phyloP scores from a whole-genome alignment of 2,888 invertebrate species.

The Gortyna flavago region DNA sequence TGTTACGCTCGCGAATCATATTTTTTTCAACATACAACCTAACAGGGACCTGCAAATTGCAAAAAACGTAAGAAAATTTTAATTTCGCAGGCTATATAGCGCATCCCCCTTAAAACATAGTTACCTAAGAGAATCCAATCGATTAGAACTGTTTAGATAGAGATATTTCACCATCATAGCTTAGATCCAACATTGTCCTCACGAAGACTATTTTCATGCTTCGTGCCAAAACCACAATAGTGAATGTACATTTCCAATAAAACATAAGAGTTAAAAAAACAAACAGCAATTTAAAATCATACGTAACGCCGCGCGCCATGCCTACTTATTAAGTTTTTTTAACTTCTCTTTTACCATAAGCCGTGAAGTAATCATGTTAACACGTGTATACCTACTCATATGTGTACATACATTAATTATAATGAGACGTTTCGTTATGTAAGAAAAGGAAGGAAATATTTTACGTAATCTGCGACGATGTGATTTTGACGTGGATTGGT shows the following conservation, averaged over 20 bases:
- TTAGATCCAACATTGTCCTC: not conserved
- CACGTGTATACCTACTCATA: slow-evolving; percentile 54
- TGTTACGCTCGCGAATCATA: too few species aligned
- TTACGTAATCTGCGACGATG: slow-evolving; percentile 45
- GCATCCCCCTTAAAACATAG: too few species aligned
- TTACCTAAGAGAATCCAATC: not conserved
- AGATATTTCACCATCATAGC: not conserved
- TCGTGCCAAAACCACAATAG: slow-evolving; percentile 24
- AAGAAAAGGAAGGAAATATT: slow-evolving; percentile 49
- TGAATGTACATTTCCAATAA: slow-evolving; percentile 45
- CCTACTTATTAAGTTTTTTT: slow-evolving; percentile 26
- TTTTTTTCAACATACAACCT: too few species aligned
- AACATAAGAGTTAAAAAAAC: slow-evolving; percentile 25
- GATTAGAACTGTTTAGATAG: not conserved
- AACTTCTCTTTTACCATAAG: slow-evolving; percentile 52
- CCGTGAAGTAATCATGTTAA: slow-evolving; percentile 52
- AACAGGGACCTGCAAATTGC: too few species aligned
- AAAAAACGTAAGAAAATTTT: too few species aligned
- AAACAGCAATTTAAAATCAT: slow-evolving; percentile 45
- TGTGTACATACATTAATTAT: slow-evolving; percentile 62
- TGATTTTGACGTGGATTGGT: slow-evolving; percentile 14
- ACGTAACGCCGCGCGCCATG: slow-evolving; percentile 35
- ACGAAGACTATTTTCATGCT: not conserved
- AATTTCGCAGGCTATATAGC: too few species aligned
- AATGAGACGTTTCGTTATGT: slow-evolving; percentile 55